Base-by-base conservation (phyloP, 2,113 vertebrate species). In the Gulo gulo region DNA sequence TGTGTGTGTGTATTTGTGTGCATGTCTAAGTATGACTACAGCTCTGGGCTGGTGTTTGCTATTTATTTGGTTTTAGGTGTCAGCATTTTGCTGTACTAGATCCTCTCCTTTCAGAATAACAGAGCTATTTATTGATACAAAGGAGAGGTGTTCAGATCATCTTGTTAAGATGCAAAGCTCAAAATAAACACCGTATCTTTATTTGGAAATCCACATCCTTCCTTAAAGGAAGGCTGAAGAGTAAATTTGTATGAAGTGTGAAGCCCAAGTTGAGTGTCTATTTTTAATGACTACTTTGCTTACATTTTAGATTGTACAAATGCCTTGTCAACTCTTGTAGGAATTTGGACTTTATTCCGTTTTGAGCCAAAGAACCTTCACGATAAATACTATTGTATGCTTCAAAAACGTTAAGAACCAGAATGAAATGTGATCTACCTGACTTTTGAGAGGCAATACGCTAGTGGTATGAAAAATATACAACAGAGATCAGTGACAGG, bases 381-480 rank as follows among this genome's bases (percentile, higher is more conserved):
- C 97, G 97, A 98, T 98, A 98, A 98, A 97, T 97, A 98, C 97
- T 94, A 95, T 80, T 89, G 94, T 97, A 95, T 97, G 97, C 97
- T 98, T 98, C 97, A 97, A 97, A 97, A 98, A 98, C 97, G 97
- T 95, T 92, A 98, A 97, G 97, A 95, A 97, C 95, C 93, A 96
- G 98, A 98, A 98, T 97, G 98, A 98, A 98, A 98, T 97, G 98
- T 98, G 97, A 97, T 97, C 98, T 98, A 97, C 31, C 96, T 98
- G 97, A 97, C 97, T 98, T 98, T 94, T 97, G 98, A 98, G 93
- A 98, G 97, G 97, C 98, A 86, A 24, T 21, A 95, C 97, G 97
- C 98, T 98, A 98, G 98, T 97, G 97, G 98, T 97, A 96, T 98
- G 98, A 98, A 80, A 98, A 98, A 98, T 98, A 98, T 96, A 98